Conservation (phyloP, 1,140 invertebrate species). For the Euura saliciscinereae region DNA sequence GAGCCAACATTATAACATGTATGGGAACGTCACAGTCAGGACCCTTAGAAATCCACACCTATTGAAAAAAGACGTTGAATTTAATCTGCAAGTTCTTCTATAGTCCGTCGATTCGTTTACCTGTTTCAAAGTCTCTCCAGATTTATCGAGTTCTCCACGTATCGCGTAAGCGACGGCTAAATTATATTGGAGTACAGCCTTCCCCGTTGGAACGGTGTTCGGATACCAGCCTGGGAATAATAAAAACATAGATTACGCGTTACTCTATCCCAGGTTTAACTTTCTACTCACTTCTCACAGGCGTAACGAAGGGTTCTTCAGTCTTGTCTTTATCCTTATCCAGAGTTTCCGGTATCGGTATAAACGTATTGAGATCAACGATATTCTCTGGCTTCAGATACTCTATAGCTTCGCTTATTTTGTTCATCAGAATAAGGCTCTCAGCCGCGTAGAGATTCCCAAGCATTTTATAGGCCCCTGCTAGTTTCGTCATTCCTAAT, state of each 20-base stretch:
- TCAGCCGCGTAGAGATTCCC: constrained; percentile 90
- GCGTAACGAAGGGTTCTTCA: constrained; percentile 46
- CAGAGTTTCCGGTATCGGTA: constrained; percentile 44
- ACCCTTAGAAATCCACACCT: constrained; percentile 66
- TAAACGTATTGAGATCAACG: constrained; percentile 61
- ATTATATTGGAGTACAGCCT: constrained; percentile 79
- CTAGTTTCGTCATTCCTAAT: constrained; percentile 68
- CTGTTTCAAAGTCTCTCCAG: constrained; percentile 71
- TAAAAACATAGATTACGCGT: constrained; percentile 19
- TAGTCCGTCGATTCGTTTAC: no score
- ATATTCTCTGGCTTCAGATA: constrained; percentile 83
- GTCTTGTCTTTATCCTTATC: constrained; percentile 51
- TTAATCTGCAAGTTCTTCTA: no score
- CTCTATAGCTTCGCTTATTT: constrained; percentile 82
- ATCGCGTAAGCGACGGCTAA: constrained; percentile 79
- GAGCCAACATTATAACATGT: constrained; percentile 73
- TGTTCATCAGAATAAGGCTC: constrained; percentile 83
- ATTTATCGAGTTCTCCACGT: constrained; percentile 78
- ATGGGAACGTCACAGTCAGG: constrained; percentile 69
- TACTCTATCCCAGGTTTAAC: constrained; percentile 4
- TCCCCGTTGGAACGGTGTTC: constrained; percentile 67
- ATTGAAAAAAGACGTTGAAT: no score
- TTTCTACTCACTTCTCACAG: constrained; percentile 47
- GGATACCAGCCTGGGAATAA: constrained; percentile 70
- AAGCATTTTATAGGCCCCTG: constrained; percentile 74